Percentiles rank a stretch among this genome's conserved stretches.
Conservation (phyloP, 2,113 vertebrate genomes). For the Hylia prasina region DNA sequence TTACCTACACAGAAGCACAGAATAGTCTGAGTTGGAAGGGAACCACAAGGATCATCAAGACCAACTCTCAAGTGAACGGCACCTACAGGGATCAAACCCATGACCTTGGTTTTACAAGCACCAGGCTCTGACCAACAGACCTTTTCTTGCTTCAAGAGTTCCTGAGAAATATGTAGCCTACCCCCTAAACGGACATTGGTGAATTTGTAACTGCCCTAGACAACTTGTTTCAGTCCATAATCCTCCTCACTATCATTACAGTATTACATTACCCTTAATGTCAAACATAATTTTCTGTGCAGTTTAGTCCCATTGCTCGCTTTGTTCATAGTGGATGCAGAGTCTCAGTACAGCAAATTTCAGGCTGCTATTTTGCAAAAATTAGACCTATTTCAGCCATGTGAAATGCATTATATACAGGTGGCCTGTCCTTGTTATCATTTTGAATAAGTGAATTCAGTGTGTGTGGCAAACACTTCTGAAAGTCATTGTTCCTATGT, state of each 20-base stretch:
- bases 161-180: neutral
- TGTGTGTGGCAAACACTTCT: neutral
- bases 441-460: neutral
- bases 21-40: neutral
- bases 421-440: neutral
- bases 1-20: neutral
- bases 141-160: neutral
- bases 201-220: neutral
- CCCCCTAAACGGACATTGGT: neutral
- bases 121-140: neutral
- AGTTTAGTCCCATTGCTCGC: neutral
- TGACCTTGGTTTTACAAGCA: neutral
- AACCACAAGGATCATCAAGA: neutral
- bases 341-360: neutral
- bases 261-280: neutral
- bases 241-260: neutral
- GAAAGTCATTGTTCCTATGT: neutral
- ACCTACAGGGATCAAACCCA: no score
- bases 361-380: neutral
- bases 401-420: neutral
- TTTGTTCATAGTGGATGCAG: neutral
- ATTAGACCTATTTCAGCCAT: neutral
- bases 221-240: neutral
- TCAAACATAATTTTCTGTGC: neutral
- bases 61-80: neutral